Base-by-base conservation (phyloP, 23 tunicate species). In the Styela clava region DNA sequence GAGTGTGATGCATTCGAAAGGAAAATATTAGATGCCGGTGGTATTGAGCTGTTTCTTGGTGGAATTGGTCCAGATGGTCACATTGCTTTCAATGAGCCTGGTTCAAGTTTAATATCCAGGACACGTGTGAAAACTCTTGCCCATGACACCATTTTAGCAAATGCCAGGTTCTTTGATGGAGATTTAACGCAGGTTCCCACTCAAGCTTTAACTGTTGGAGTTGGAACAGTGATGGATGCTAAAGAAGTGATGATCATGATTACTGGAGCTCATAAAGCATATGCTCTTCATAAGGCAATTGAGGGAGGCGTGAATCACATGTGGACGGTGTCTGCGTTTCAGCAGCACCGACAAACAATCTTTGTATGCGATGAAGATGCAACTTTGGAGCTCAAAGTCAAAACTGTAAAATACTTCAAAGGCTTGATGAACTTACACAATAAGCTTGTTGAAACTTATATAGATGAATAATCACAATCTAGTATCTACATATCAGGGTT, bases 311-410 rank as follows among this genome's bases (percentile, higher is more conserved):
- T 87, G 25, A 93, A 91, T 52, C 93, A 88, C 84, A 91, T 91
- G 97, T 91, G 97, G 97, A 91, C 97, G 2, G 97, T 91, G 78
- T 91, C 97, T 16, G 97, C 97, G 1, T 91, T 91, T 71, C 97
- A 91, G 79, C 97, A 91, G 30, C 97, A 91, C 79, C 97, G 88
- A n/a, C 83, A 80, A 35, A 83, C 97, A 24, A 83, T 87, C 23
- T 91, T 91, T 36, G 74, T 91, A 2, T 91, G 97, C 79, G 98
- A 93, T 73, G 93, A 93, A 72, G 83, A 84, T 63, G 98, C 98
- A 2, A 93, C 93, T 25, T 31, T 93, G 27, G 98, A 93, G 82
- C 80, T 93, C 74, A 93, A 93, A 70, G 98, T 93, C 61, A 93
- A 88, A 81, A 93, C 98, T 2, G 98, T 93, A 77, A 87, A 93